These are phyloP conservation scores for Notamacropus eugenii DNA, from an alignment of 2,797 vertebrate species.

Conservation along the genomic window DNA sequence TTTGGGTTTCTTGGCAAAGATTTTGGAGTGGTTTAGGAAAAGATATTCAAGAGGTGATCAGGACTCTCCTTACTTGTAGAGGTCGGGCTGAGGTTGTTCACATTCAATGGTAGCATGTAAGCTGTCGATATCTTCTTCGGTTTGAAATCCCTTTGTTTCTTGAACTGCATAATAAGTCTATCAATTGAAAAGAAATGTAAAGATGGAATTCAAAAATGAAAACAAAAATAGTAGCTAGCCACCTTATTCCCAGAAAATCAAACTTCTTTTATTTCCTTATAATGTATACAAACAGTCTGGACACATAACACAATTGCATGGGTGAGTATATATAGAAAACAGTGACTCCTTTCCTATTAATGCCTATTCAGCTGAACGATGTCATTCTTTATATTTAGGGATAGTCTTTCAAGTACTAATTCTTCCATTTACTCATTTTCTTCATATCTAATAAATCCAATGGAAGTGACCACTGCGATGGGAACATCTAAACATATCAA, in stretches of 20 bases:
- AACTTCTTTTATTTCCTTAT: neutral
- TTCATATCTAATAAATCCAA: neutral
- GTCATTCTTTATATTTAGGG: fast-evolving
- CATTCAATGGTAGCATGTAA: conserved; percentile 96
- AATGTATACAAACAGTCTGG: neutral
- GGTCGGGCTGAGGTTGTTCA: conserved; percentile 97
- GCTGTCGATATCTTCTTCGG: conserved; percentile 90
- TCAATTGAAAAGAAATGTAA: conserved; percentile 37
- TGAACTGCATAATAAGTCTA: conserved; percentile 96
- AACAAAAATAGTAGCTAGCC: fast-evolving
- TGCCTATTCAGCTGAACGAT: neutral
- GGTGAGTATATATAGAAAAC: neutral
- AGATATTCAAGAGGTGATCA: fast-evolving
- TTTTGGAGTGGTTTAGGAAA: neutral
- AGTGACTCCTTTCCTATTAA: neutral
- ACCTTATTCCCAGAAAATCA: neutral
- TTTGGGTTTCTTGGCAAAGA: neutral
- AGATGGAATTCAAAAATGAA: neutral
- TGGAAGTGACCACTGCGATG: neutral
- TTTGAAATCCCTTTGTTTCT: conserved; percentile 95
- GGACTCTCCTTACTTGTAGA: conserved; percentile 93
- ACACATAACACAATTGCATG: neutral
- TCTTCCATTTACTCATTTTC: neutral
- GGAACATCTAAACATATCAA: fast-evolving
- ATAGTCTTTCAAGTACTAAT: neutral